Conservation (phyloP, 2,797 vertebrate genomes). For the Acanthopagrus latus region DNA sequence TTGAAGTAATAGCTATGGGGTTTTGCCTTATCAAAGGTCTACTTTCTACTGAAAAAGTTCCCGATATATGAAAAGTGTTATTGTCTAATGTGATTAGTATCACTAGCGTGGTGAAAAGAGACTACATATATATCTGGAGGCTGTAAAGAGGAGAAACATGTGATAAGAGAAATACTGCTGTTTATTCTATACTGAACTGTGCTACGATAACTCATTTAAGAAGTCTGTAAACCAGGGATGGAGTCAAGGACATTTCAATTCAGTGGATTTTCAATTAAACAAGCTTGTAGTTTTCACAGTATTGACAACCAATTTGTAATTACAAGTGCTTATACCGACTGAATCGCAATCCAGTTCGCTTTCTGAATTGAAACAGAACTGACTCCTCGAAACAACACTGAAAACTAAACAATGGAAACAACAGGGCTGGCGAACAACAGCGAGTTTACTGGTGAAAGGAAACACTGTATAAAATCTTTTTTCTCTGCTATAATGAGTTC, state of each 20-base stretch:
- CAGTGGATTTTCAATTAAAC: conserved; percentile 47
- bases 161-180: conserved; percentile 40
- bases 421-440: conserved; percentile 44
- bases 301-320: conserved; percentile 32
- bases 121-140: conserved; percentile 52
- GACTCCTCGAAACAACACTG: conserved; percentile 46
- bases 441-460: conserved; percentile 52
- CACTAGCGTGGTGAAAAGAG: conserved; percentile 47
- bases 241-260: conserved; percentile 61
- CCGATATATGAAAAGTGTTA: conserved; percentile 35
- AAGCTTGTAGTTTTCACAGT: conserved; percentile 24
- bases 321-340: conserved; percentile 26
- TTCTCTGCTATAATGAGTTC: conserved; percentile 69
- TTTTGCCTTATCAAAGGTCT: conserved; percentile 51
- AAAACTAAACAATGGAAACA: conserved; percentile 43
- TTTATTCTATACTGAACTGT: conserved; percentile 58
- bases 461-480: conserved; percentile 68
- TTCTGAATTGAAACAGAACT: conserved; percentile 56
- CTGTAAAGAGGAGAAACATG: conserved; percentile 40
- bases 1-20: conserved; percentile 28
- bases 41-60: conserved; percentile 32
- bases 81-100: conserved; percentile 53
- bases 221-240: conserved; percentile 39
- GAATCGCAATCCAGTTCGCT: conserved; percentile 15
- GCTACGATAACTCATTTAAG: conserved; percentile 34